A percentile compares a stretch with the other conserved stretches of the same genome.
phyloP scores from a whole-genome alignment of 2,888 invertebrate species.

The Dynastes tityus region DNA sequence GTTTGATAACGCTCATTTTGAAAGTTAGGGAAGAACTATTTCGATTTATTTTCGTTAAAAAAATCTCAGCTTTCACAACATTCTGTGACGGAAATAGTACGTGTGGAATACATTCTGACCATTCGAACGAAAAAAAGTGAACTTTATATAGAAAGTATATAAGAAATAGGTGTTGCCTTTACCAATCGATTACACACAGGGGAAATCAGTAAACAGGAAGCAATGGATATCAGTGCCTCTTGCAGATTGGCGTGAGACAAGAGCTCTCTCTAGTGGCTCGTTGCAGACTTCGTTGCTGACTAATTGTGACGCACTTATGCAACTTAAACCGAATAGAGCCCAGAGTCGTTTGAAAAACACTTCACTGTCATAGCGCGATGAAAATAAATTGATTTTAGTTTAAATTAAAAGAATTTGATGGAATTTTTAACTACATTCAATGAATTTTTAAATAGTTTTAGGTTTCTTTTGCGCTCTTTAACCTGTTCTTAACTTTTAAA shows the following conservation, averaged over 20 bases:
- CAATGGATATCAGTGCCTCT: constrained; percentile 56
- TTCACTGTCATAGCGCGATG: neutral
- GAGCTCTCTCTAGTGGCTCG: constrained; percentile 54
- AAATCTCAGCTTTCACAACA: constrained; percentile 24
- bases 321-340: constrained; percentile 25
- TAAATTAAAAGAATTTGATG: neutral
- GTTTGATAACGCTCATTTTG: neutral
- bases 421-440: no score
- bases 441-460: no score
- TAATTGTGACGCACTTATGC: constrained; percentile 58
- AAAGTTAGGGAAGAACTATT: neutral
- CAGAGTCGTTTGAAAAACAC: neutral
- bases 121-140: constrained; percentile 24
- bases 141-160: constrained; percentile 39
- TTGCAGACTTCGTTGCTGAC: constrained; percentile 61
- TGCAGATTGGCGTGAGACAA: constrained; percentile 42
- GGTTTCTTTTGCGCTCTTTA: no score
- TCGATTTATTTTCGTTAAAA: constrained; percentile 28
- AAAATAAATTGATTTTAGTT: constrained; percentile 12
- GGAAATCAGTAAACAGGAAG: constrained; percentile 70
- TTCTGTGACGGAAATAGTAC: constrained; percentile 16
- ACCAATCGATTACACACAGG: constrained; percentile 69
- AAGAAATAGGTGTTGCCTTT: constrained; percentile 60
- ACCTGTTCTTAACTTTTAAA: no score
- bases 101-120: constrained; percentile 19